phyloP scores from a whole-genome alignment of 2,113 vertebrate genomes.

The Pteropus alecto region DNA sequence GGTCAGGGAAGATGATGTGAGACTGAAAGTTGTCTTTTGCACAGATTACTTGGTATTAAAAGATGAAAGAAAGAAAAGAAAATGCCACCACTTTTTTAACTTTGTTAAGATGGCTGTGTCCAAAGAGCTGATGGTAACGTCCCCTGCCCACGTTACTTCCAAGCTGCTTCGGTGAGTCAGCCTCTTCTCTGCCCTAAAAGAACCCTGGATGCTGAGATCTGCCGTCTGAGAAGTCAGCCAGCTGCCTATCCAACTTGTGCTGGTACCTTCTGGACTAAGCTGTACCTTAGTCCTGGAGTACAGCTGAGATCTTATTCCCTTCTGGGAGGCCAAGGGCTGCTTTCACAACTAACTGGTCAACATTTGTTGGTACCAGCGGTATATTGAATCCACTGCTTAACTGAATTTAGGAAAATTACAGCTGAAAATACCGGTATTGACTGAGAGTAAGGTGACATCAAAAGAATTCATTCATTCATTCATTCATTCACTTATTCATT shows the following conservation, averaged over 20 bases:
- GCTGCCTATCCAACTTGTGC: not conserved
- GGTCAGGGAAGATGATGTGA: not conserved
- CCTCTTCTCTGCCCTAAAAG: not conserved
- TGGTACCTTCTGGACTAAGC: not conserved
- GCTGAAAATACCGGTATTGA: not conserved
- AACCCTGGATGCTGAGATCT: not conserved
- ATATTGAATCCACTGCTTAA: not conserved
- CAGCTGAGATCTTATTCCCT: not conserved
- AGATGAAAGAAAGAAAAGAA: not conserved
- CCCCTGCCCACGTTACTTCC: not conserved
- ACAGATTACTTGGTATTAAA: not conserved
- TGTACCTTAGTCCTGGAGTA: not conserved
- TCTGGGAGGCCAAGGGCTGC: not conserved
- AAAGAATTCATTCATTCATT: not conserved
- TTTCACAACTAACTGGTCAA: not conserved
- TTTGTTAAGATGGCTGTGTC: not conserved
- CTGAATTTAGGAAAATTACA: not conserved
- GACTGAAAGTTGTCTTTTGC: not conserved
- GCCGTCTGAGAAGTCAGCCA: not conserved
- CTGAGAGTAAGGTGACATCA: not conserved
- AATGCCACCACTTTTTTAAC: not conserved
- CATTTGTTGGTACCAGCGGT: not conserved
- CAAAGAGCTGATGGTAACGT: not conserved
- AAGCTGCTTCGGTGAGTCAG: accelerated
- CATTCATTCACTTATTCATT: not conserved